Evolutionary conservation across 1,140 invertebrate species (phyloP), one percentile per base, ranked within the genome.

Genomic region (Bombus sylvicola): DNA sequence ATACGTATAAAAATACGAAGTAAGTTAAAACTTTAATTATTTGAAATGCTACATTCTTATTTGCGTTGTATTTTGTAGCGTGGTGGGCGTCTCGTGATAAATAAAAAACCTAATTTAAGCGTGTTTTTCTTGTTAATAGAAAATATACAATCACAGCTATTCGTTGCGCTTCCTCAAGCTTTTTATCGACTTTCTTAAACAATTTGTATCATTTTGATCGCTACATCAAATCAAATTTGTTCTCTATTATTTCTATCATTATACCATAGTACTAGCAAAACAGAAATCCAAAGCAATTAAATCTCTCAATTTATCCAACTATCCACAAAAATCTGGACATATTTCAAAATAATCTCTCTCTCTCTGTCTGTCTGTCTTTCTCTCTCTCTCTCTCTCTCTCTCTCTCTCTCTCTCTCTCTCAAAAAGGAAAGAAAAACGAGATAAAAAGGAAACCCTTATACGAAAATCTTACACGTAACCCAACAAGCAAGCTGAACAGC

Each of bases 361-460:
- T 47, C 15, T 43, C 3, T 47, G 0, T 47, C 62, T 31, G 1
- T 43, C 2, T 15, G 2, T 43, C 0, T 43, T 0, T 43, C 0
- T 3, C 13, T 43, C 2, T 12, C 10, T 41, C 0, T 41, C 1
- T 12, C 0, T 31, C 8, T 64, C 13, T 8, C 2, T n/a, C n/a
- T 4, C 13, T 15, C 15, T 1, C 34, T 2, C 34, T 34, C 34
- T 47, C 43, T 5, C 13, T 43, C 43, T 43, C 43, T 43, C 43
- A 43, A 43, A 43, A 43, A 43, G 13, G 4, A 47, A 64, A 6
- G 13, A 8, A 18, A 66, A 34, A n/a, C 4, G 28, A 62, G 12
- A 62, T n/a, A 22, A 2, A 68, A 9, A 25, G 25, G 9, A 34
- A 68, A 37, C 2, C 8, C 22, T 25, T 34, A 3, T 1, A 22